phyloP scores from a whole-genome alignment of 2,113 vertebrate genomes.

The Alligator sinensis region DNA sequence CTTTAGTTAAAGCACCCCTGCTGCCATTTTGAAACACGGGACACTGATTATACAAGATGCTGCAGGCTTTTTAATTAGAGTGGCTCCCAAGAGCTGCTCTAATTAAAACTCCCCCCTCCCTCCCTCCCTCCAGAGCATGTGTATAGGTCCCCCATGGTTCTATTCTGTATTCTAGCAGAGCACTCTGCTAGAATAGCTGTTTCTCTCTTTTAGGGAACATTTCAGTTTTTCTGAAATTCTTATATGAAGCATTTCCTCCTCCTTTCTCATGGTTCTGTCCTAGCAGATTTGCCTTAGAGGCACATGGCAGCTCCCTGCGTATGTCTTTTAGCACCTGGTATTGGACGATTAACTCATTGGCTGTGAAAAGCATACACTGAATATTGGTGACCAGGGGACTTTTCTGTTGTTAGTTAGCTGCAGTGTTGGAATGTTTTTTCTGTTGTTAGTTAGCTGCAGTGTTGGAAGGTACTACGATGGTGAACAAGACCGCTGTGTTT shows the following conservation, averaged over 20 bases:
- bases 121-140: too few relatives aligned
- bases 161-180: too few relatives aligned
- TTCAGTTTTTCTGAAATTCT: not conserved
- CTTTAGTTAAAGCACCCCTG: too few relatives aligned
- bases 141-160: too few relatives aligned
- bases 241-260: not conserved
- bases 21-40: too few relatives aligned
- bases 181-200: not conserved
- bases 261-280: not conserved
- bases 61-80: not conserved
- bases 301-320: not conserved
- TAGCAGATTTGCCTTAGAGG: not conserved
- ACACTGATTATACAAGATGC: not conserved
- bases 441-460: conserved; percentile 84
- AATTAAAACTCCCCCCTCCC: too few relatives aligned
- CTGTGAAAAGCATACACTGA: not conserved
- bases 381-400: conserved; percentile 10
- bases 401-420: conserved; percentile 83
- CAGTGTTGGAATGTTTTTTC: conserved; percentile 73
- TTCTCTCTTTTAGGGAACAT: not conserved
- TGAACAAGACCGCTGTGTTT: conserved; percentile 83
- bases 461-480: conserved; percentile 81
- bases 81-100: too few relatives aligned
- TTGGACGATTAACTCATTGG: not conserved
- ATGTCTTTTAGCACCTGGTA: not conserved